Conservation (phyloP, 2,888 invertebrate species). For the Trissonchulus latispiculum region DNA sequence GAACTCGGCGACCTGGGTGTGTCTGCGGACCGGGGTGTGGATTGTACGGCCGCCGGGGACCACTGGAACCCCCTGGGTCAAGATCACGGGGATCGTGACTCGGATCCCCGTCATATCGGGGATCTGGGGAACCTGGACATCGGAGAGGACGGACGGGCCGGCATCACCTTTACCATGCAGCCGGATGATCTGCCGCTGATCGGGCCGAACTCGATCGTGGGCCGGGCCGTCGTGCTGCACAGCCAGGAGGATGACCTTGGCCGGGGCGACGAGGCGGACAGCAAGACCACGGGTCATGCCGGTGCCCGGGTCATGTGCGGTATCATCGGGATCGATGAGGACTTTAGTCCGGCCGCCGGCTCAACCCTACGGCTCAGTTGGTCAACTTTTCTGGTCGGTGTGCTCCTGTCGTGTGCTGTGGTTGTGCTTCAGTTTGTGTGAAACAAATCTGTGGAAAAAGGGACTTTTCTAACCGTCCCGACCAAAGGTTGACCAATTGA, state of each 20-base stretch:
- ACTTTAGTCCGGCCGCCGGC: neutral
- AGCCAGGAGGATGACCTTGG: neutral
- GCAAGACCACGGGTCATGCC: neutral
- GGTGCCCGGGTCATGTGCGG: slow-evolving; percentile 1
- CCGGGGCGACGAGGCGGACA: neutral
- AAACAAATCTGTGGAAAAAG: no score
- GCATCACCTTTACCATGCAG: neutral
- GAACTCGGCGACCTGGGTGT: neutral
- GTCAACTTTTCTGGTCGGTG: no score
- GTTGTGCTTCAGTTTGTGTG: no score
- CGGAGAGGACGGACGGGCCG: neutral
- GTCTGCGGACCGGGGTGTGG: neutral
- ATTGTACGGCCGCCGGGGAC: neutral
- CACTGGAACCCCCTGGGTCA: neutral
- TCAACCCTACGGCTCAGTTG: no score
- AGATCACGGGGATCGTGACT: neutral
- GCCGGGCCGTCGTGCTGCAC: neutral
- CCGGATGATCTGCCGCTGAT: neutral
- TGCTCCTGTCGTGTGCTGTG: no score
- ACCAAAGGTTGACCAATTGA: no score
- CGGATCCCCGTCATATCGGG: neutral
- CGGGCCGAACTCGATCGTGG: slow-evolving; percentile 12
- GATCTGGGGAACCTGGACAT: neutral
- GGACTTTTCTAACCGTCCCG: no score
- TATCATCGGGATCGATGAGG: slow-evolving; percentile 2